phyloP scores from a whole-genome alignment of 2,888 invertebrate species.

The Drepanosiphum platanoidis region DNA sequence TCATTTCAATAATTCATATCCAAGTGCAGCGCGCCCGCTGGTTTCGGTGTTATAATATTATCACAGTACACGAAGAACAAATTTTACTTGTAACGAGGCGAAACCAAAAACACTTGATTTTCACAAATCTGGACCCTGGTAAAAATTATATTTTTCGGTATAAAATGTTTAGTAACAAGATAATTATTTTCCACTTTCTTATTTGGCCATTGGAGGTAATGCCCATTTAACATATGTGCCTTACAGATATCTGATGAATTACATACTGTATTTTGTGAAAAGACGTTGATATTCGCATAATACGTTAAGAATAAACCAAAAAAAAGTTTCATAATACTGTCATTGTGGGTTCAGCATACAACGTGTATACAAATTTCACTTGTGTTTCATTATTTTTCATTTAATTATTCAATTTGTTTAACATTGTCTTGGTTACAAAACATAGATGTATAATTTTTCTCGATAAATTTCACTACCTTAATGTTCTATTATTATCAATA shows the following conservation, averaged over 20 bases:
- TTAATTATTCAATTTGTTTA: neutral
- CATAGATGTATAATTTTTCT: neutral
- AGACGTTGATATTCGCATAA: neutral
- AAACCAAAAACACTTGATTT: conserved; percentile 71
- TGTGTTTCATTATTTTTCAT: too few species aligned
- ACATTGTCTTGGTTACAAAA: conserved; percentile 4
- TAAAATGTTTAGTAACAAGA: neutral
- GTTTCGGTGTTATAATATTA: neutral
- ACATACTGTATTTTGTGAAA: neutral
- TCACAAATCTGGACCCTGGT: conserved; percentile 72
- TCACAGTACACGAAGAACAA: neutral
- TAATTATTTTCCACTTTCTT: neutral
- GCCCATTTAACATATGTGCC: conserved; percentile 23
- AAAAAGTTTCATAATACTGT: conserved; percentile 51
- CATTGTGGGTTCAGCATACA: conserved; percentile 19
- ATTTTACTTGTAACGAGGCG: conserved; percentile 68
- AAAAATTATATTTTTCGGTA: conserved; percentile 65
- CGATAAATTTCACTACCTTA: neutral
- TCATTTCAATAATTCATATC: neutral
- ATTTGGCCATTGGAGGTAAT: conserved; percentile 45
- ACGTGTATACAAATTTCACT: conserved; percentile 1
- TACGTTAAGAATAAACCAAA: conserved; percentile 26
- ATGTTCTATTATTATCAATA: neutral
- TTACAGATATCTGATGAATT: neutral
- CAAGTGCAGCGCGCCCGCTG: neutral